These are phyloP conservation scores for Folsomia candida DNA, from an alignment of 2,888 invertebrate species.

Conservation along the genomic window DNA sequence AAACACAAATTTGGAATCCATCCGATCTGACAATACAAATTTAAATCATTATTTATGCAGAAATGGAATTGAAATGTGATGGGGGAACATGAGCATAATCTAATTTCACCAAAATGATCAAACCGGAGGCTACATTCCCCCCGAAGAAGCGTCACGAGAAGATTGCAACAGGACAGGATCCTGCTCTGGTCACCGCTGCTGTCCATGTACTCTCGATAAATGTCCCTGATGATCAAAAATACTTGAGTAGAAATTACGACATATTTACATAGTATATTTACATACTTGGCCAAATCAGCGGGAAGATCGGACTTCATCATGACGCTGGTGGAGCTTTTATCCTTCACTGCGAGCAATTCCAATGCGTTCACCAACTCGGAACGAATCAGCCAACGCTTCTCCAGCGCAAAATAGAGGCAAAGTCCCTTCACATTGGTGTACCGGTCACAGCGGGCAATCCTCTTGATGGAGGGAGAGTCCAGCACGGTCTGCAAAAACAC, in stretches of 20 bases:
- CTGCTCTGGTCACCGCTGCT: not conserved
- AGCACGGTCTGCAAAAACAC: constrained; percentile 11
- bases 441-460: constrained; percentile 6
- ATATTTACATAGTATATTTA: no score
- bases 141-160: not conserved
- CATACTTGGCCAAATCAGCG: constrained; percentile 18
- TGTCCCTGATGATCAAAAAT: no score
- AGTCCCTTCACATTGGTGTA: constrained; percentile 13
- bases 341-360: constrained; percentile 12
- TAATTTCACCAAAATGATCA: not conserved
- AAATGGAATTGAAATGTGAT: not conserved
- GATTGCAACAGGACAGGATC: no score
- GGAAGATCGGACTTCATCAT: constrained; percentile 20
- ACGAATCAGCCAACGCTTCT: constrained; percentile 18
- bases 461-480: constrained; percentile 1
- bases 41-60: constrained; percentile 1
- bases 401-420: constrained; percentile 19
- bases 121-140: not conserved
- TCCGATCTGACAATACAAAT: not conserved
- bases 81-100: no score
- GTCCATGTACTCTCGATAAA: constrained; percentile 1
- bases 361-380: constrained; percentile 19
- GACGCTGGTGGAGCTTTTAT: not conserved
- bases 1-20: not conserved
- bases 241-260: no score